phyloP scores from a whole-genome alignment of 2,113 vertebrate genomes.

The Hemiprocne comata region DNA sequence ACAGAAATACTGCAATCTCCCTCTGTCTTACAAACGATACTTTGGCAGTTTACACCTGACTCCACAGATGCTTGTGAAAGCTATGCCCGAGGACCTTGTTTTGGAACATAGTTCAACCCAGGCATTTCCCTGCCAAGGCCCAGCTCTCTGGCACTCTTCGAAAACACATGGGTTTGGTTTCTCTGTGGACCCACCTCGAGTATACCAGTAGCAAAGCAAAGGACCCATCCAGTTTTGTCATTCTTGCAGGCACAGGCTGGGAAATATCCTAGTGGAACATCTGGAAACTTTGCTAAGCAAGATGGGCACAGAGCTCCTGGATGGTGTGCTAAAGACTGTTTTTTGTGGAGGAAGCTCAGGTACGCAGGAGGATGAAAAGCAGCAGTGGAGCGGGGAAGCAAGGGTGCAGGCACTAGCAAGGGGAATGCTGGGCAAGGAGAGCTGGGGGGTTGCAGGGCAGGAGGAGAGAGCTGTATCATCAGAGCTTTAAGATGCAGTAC shows the following conservation, averaged over 20 bases:
- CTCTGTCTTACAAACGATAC: not conserved
- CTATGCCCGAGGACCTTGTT: not conserved
- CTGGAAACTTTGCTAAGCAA: not conserved
- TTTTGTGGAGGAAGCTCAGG: not conserved
- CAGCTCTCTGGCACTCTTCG: not conserved
- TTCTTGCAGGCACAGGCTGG: not conserved
- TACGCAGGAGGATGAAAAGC: not conserved
- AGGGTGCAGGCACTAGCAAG: not conserved
- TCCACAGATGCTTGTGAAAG: not conserved
- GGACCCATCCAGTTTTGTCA: not conserved
- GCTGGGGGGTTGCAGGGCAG: not conserved
- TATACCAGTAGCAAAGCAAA: not conserved
- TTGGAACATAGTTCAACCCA: not conserved
- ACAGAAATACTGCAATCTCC: not conserved
- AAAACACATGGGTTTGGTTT: not conserved
- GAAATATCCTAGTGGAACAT: not conserved
- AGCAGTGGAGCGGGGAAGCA: not conserved
- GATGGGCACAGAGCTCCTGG: not conserved
- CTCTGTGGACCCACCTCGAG: rapidly evolving
- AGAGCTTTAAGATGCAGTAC: not conserved
- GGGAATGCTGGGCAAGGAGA: not conserved
- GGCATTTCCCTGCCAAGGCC: not conserved
- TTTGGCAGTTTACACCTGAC: not conserved
- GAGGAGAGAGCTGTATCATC: not conserved
- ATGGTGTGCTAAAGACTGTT: not conserved